A percentile compares a stretch with the other conserved stretches of the same genome.
phyloP scores from a whole-genome alignment of 30 jellyfish, hydroid and myxozoan species.

The Sanderia malayensis region DNA sequence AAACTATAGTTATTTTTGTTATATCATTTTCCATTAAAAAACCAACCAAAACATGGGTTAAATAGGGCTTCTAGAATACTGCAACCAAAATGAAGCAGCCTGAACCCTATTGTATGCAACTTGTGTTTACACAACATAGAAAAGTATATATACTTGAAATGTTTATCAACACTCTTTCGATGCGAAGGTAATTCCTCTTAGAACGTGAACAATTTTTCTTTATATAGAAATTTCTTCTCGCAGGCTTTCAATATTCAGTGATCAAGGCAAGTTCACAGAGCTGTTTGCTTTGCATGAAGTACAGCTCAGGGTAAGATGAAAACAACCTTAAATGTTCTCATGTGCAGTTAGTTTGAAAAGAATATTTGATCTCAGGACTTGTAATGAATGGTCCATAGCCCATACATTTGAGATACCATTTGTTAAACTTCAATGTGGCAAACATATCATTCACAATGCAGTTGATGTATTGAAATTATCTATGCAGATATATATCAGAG shows the following conservation, averaged over 20 bases:
- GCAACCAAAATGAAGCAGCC: slow-evolving; percentile 3
- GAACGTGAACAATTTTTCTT: neutral
- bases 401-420: too few species aligned
- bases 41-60: slow-evolving; percentile 3
- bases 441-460: too few species aligned
- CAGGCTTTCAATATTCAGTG: slow-evolving; percentile 17
- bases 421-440: too few species aligned
- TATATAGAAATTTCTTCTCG: neutral
- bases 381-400: too few species aligned
- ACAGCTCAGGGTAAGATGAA: neutral
- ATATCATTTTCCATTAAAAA: neutral
- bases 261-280: neutral
- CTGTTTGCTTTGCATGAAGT: neutral
- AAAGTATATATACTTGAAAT: neutral
- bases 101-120: slow-evolving; percentile 1
- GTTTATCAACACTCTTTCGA: neutral
- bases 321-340: neutral
- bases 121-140: neutral
- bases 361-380: too few species aligned
- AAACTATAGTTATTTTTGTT: neutral
- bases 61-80: slow-evolving; percentile 2
- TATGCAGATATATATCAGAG: neutral
- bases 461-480: too few species aligned
- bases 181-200: neutral
- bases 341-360: neutral